These are phyloP conservation scores for Camponotus pennsylvanicus DNA, from an alignment of 1,140 invertebrate species.

Conservation along the genomic window DNA sequence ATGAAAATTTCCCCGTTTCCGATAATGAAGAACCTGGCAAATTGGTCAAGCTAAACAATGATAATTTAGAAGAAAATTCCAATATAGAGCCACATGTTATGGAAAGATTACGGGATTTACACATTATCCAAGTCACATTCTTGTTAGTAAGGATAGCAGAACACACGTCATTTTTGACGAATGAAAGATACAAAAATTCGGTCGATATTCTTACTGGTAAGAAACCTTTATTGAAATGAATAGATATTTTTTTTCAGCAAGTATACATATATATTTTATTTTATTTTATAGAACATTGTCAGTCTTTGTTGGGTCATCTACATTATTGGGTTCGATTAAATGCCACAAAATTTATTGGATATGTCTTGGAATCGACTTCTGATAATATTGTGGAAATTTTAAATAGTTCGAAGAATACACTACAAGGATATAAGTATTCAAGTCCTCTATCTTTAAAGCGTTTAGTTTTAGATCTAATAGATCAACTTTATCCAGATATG, in stretches of 20 bases:
- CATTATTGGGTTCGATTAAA: constrained; percentile 92
- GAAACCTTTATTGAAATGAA: constrained; percentile 35
- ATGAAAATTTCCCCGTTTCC: constrained; percentile 59
- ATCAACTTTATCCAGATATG: constrained; percentile 89
- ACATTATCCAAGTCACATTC: constrained; percentile 90
- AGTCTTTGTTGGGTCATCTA: constrained; percentile 87
- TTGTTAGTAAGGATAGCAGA: constrained; percentile 88
- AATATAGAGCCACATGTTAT: too few species aligned
- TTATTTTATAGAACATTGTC: constrained; percentile 82
- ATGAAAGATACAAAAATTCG: constrained; percentile 82
- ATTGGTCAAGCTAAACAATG: constrained; percentile 79
- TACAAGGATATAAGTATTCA: constrained; percentile 88
- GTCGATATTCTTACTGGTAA: constrained; percentile 87
- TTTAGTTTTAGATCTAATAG: constrained; percentile 91
- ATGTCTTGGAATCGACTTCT: constrained; percentile 89
- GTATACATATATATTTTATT: constrained; percentile 10
- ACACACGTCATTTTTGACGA: constrained; percentile 86
- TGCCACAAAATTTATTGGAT: constrained; percentile 91
- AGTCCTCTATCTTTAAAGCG: constrained; percentile 89
- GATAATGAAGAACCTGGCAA: constrained; percentile 77
- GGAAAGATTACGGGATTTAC: too few species aligned
- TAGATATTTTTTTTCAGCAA: constrained; percentile 1
- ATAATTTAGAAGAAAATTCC: constrained; percentile 69
- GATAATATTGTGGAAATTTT: constrained; percentile 87
- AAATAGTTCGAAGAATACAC: constrained; percentile 75